A percentile compares a stretch with the other conserved stretches of the same genome.
Evolutionary conservation across 2,888 invertebrate genomes (phyloP).

Genomic region (Xestia rhomboidea): DNA sequence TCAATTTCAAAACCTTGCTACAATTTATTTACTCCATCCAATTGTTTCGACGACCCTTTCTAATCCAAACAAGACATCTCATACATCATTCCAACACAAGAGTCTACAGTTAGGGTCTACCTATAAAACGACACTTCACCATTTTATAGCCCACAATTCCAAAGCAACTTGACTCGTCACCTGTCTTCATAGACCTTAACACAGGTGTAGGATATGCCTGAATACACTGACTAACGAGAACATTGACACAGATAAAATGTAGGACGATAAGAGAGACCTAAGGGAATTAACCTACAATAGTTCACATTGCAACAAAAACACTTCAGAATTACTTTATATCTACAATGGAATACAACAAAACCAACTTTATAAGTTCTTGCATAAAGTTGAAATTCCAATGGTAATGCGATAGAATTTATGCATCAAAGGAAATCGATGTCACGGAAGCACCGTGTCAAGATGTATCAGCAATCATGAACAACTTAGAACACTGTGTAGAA

Average conservation of each 20-base stretch:
- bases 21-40: slow-evolving; percentile 5
- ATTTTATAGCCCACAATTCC: slow-evolving; percentile 41
- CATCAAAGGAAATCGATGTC: slow-evolving; percentile 66
- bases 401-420: slow-evolving; percentile 39
- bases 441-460: slow-evolving; percentile 60
- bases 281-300: slow-evolving; percentile 66
- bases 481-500: slow-evolving; percentile 41
- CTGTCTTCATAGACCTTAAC: slow-evolving; percentile 38
- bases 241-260: slow-evolving; percentile 63
- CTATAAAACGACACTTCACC: slow-evolving; percentile 13
- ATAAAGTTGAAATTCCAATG: slow-evolving; percentile 37
- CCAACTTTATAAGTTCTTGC: not conserved
- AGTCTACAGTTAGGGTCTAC: slow-evolving; percentile 13
- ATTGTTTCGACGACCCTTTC: not conserved
- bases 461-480: slow-evolving; percentile 56
- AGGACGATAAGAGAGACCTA: slow-evolving; percentile 63
- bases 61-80: slow-evolving; percentile 1
- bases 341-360: slow-evolving; percentile 43
- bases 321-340: slow-evolving; percentile 57
- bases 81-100: slow-evolving; percentile 26
- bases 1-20: not conserved
- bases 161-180: slow-evolving; percentile 48
- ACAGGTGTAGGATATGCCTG: slow-evolving; percentile 38
- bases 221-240: slow-evolving; percentile 60
- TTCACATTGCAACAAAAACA: slow-evolving; percentile 65